phyloP scores from a whole-genome alignment of 2,113 vertebrate genomes.

The Hypanus sabinus region DNA sequence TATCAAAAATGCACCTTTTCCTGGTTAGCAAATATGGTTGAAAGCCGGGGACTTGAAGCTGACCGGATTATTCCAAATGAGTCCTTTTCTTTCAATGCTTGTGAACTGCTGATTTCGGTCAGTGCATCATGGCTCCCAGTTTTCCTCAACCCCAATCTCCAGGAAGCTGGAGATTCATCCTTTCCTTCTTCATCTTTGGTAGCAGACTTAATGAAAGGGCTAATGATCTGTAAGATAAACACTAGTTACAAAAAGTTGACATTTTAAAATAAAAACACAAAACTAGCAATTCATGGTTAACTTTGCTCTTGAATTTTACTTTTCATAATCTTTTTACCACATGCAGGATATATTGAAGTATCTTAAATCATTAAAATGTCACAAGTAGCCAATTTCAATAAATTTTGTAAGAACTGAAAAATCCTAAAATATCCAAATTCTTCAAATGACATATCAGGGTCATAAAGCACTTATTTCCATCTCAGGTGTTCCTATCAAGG shows the following conservation, averaged over 20 bases:
- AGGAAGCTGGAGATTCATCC: conserved; percentile 60
- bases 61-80: conserved; percentile 53
- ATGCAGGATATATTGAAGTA: not conserved
- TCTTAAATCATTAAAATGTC: not conserved
- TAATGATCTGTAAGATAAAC: conserved; percentile 13
- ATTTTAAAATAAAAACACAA: not conserved
- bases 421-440: not conserved
- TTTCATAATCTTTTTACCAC: not conserved
- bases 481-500: not conserved
- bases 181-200: conserved; percentile 56
- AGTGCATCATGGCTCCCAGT: conserved; percentile 61
- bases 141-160: conserved; percentile 62
- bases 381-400: not conserved
- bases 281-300: not conserved
- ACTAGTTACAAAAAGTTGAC: not conserved
- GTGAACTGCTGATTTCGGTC: conserved; percentile 49
- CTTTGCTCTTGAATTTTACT: not conserved
- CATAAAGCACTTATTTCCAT: not conserved
- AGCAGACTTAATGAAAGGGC: conserved; percentile 23
- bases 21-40: conserved; percentile 53
- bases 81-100: conserved; percentile 48
- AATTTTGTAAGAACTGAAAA: not conserved
- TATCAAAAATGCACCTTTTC: conserved; percentile 53
- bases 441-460: not conserved
- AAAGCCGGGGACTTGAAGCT: conserved; percentile 61